Evolutionary conservation across 2,113 vertebrate species (phyloP).

Genomic region (Upupa epops): DNA sequence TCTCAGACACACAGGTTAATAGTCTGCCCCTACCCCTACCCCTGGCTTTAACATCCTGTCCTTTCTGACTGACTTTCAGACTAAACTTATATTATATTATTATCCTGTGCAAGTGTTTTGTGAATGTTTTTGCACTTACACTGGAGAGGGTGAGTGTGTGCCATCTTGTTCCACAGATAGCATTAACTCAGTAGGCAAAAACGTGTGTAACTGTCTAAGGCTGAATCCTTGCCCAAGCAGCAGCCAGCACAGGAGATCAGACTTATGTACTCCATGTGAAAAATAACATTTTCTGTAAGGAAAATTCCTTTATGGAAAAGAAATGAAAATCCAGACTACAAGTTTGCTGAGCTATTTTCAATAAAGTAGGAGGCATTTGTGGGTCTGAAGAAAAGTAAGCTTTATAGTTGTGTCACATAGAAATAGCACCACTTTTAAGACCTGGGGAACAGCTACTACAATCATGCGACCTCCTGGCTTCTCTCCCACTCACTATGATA

Average conservation of each 20-base stretch:
- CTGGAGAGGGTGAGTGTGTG: neutral
- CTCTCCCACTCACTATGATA: neutral
- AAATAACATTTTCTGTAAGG: neutral
- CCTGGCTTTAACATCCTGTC: constrained; percentile 73
- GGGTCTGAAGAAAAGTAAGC: neutral
- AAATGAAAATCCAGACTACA: neutral
- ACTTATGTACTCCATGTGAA: neutral
- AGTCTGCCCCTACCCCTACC: neutral
- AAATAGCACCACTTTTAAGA: neutral
- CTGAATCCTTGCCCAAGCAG: neutral
- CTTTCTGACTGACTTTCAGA: constrained; percentile 68
- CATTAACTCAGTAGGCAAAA: neutral
- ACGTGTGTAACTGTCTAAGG: neutral
- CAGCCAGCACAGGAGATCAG: neutral
- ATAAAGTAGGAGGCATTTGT: neutral
- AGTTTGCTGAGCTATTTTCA: neutral
- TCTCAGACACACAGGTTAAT: constrained; percentile 63
- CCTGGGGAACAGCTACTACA: neutral
- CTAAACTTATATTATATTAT: constrained; percentile 62
- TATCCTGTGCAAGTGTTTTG: constrained; percentile 12
- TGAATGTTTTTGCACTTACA: constrained; percentile 55
- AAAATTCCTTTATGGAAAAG: neutral
- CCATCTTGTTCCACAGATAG: neutral
- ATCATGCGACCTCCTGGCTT: too few species aligned
- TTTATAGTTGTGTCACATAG: neutral